phyloP scores from a whole-genome alignment of 64 coral and sea anemone genomes.

The Acropora yongei region DNA sequence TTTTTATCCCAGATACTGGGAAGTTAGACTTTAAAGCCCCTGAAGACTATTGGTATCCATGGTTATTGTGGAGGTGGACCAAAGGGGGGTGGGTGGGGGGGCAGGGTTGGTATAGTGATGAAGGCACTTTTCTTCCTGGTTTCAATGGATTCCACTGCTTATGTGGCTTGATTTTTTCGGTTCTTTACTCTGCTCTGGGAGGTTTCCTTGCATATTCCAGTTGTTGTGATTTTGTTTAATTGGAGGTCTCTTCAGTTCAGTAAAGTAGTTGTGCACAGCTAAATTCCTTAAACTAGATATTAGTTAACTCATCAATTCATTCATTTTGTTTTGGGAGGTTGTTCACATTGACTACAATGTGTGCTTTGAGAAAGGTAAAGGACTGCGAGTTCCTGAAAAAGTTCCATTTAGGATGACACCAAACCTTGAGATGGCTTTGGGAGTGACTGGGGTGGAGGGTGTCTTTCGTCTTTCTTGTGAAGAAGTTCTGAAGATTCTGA shows the following conservation, averaged over 20 bases:
- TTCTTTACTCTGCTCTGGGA: too few relatives aligned
- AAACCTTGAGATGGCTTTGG: conserved; percentile 92
- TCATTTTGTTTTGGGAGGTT: conserved; percentile 56
- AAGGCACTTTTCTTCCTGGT: too few relatives aligned
- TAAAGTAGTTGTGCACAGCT: background rate
- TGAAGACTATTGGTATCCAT: too few relatives aligned
- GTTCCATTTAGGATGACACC: conserved; percentile 98
- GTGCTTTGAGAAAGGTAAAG: conserved; percentile 98
- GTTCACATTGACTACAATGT: conserved; percentile 99
- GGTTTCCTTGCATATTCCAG: too few relatives aligned
- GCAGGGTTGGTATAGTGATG: too few relatives aligned
- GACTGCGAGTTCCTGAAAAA: conserved; percentile 93
- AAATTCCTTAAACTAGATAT: background rate
- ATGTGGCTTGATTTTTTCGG: too few relatives aligned
- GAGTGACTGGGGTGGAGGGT: conserved; percentile 97
- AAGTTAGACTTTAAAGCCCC: background rate
- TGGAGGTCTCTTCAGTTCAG: too few relatives aligned
- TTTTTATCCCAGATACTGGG: background rate
- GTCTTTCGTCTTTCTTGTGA: conserved; percentile 97
- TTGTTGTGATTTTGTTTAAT: too few relatives aligned
- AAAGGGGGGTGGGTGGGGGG: too few relatives aligned
- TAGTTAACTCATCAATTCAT: background rate
- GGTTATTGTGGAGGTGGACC: too few relatives aligned
- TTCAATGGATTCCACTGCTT: too few relatives aligned
- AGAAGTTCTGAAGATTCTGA: conserved; percentile 92